phyloP scores from a whole-genome alignment of 1,140 invertebrate genomes.

The Helicoverpa zea region DNA sequence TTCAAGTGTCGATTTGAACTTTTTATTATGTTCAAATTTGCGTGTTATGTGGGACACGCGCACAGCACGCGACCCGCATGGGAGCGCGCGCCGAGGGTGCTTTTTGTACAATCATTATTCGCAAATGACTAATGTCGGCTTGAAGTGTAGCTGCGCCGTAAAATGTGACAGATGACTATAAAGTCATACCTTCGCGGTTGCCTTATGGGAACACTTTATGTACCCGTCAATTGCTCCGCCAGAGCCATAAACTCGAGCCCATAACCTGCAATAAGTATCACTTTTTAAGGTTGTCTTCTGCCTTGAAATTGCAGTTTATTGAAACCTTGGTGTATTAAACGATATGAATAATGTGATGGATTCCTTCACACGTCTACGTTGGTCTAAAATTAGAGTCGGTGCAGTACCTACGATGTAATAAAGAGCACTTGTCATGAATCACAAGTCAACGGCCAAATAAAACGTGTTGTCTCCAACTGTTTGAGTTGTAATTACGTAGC shows the following conservation, averaged over 20 bases:
- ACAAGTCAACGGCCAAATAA: constrained; percentile 58
- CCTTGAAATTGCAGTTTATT: constrained; percentile 25
- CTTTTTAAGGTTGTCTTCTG: constrained; percentile 26
- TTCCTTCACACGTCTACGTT: constrained; percentile 16
- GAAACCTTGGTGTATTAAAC: constrained; percentile 23
- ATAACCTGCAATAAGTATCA: constrained; percentile 26
- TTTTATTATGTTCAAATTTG: constrained; percentile 80
- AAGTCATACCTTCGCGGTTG: constrained; percentile 46
- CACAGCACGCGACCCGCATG: constrained; percentile 80
- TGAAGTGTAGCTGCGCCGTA: constrained; percentile 48
- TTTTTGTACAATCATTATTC: constrained; percentile 65
- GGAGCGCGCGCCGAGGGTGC: constrained; percentile 56
- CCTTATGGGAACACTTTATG: constrained; percentile 44
- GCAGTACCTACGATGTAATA: constrained; percentile 34
- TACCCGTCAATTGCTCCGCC: constrained; percentile 13
- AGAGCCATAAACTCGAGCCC: constrained; percentile 7
- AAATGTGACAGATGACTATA: constrained; percentile 50
- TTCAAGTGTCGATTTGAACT: constrained; percentile 69
- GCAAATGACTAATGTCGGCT: constrained; percentile 55
- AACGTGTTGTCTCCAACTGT: constrained; percentile 51
- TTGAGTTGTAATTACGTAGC: constrained; percentile 57
- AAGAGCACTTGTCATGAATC: constrained; percentile 45
- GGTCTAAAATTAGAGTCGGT: constrained; percentile 39
- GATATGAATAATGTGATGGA: constrained; percentile 37
- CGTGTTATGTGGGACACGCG: constrained; percentile 82